phyloP scores from a whole-genome alignment of 2,888 invertebrate genomes.

The Eremobia ochroleuca region DNA sequence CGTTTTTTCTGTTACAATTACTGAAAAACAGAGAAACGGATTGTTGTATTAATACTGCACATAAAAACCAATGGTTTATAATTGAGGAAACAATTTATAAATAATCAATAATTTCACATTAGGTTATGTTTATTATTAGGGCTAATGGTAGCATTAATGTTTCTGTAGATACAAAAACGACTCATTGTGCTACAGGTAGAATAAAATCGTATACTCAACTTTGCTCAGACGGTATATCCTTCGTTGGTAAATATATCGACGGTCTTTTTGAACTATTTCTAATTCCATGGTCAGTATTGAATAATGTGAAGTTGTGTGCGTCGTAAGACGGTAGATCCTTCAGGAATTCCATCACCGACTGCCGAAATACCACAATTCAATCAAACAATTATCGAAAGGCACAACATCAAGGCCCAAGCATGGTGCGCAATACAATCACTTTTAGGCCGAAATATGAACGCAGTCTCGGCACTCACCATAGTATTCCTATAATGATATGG shows the following conservation, averaged over 20 bases:
- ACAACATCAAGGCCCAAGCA: conserved; percentile 73
- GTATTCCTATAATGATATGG: conserved; percentile 70
- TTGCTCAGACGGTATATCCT: conserved; percentile 98
- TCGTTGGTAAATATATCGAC: conserved; percentile 97
- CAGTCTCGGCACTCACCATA: conserved; percentile 78
- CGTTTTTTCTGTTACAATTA: conserved; percentile 98
- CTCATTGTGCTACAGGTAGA: conserved; percentile 17
- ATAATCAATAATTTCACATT: conserved; percentile 50
- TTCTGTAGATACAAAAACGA: conserved; percentile 26
- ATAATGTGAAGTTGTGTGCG: conserved; percentile 97
- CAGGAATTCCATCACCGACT: conserved; percentile 97
- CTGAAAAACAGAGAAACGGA: conserved; percentile 90
- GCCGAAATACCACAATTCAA: conserved; percentile 78
- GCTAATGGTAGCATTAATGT: conserved; percentile 5
- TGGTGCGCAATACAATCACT: conserved; percentile 68
- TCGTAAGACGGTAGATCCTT: conserved; percentile 98
- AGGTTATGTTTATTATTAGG: conserved; percentile 30
- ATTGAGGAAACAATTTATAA: background rate
- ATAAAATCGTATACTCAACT: conserved; percentile 91
- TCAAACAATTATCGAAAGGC: conserved; percentile 66
- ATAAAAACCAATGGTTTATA: background rate
- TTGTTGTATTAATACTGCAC: conserved; percentile 34
- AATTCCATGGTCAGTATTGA: conserved; percentile 96
- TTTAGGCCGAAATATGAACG: conserved; percentile 49
- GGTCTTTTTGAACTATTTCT: conserved; percentile 96